Conservation (phyloP, 2,797 vertebrate genomes). For the Silurus aristotelis region DNA sequence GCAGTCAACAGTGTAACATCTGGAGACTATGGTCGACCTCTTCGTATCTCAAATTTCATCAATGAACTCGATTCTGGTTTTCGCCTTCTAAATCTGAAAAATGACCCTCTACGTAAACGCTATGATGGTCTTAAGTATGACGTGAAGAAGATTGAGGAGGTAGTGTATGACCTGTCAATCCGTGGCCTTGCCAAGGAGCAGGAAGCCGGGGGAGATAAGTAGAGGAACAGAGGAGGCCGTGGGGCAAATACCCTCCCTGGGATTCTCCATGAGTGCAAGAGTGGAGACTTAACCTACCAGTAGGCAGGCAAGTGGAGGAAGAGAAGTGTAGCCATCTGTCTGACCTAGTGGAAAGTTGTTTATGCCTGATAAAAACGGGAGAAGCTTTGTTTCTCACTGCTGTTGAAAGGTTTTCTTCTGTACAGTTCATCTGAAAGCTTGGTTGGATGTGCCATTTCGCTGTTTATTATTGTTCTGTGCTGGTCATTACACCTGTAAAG, state of each 20-base stretch:
- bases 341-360: constrained; percentile 48
- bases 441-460: constrained; percentile 40
- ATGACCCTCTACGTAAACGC: constrained; percentile 94
- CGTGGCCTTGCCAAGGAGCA: constrained; percentile 89
- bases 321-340: constrained; percentile 37
- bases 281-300: constrained; percentile 55
- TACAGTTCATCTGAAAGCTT: constrained; percentile 50
- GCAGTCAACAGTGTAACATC: constrained; percentile 98
- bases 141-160: constrained; percentile 98
- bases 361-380: constrained; percentile 39
- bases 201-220: constrained; percentile 61
- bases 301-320: constrained; percentile 37
- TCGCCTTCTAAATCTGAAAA: constrained; percentile 96
- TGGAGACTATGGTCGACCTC: constrained; percentile 90
- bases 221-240: constrained; percentile 33
- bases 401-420: constrained; percentile 49
- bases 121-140: constrained; percentile 98
- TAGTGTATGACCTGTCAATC: constrained; percentile 96
- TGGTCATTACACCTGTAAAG: constrained; percentile 28
- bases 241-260: constrained; percentile 52
- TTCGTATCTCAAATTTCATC: constrained; percentile 95
- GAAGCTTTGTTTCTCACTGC: constrained; percentile 48
- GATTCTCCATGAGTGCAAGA: constrained; percentile 58
- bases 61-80: constrained; percentile 97
- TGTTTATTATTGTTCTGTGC: constrained; percentile 42